These are phyloP conservation scores for Chironomus riparius DNA, from an alignment of 2,888 invertebrate species.

Conservation along the genomic window DNA sequence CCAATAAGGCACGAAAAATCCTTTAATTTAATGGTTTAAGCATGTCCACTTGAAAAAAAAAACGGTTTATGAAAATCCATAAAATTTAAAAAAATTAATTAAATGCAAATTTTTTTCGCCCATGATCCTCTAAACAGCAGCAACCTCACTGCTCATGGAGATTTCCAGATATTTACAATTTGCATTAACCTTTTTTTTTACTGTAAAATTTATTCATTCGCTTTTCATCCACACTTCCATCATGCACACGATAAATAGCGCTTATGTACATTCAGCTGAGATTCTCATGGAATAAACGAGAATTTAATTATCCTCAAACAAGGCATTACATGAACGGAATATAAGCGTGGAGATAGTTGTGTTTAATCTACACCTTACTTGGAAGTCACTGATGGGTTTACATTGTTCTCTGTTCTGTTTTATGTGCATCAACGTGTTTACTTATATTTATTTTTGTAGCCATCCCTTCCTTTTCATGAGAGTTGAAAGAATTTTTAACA, in stretches of 20 bases:
- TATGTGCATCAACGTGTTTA: neutral
- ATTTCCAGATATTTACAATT: neutral
- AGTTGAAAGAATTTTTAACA: too few species aligned
- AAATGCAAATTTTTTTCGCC: neutral
- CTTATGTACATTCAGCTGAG: neutral
- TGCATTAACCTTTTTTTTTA: neutral
- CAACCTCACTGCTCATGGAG: neutral
- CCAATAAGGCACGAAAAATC: too few species aligned
- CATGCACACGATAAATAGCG: neutral
- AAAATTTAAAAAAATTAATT: neutral
- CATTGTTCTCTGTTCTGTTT: too few species aligned
- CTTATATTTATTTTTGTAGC: neutral
- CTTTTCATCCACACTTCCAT: neutral
- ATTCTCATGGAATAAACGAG: neutral
- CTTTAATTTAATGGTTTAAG: too few species aligned
- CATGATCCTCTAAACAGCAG: neutral
- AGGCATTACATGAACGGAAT: neutral
- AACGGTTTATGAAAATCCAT: too few species aligned
- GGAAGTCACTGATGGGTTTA: too few species aligned
- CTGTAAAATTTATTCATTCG: neutral
- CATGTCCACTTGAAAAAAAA: too few species aligned
- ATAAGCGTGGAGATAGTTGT: too few species aligned
- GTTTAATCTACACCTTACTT: too few species aligned
- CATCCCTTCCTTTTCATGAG: too few species aligned
- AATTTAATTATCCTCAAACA: neutral